Conservation (phyloP, 1,140 invertebrate genomes). For the Holotrichia oblita region DNA sequence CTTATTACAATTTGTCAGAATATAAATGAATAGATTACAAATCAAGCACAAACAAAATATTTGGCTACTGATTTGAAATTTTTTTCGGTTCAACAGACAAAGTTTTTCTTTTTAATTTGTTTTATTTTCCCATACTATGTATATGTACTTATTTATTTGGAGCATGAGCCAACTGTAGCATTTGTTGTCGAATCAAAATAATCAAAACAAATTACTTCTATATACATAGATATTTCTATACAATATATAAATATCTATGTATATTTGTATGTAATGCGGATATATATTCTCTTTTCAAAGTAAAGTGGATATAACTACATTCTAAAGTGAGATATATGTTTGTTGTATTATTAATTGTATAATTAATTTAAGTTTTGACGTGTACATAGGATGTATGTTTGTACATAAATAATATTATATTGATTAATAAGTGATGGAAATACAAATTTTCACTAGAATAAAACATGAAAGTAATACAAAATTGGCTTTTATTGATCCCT, state of each 20-base stretch:
- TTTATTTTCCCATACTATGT: slow-evolving; percentile 9
- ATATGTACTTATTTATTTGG: slow-evolving; percentile 5
- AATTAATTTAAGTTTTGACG: slow-evolving; percentile 52
- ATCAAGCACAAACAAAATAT: background rate
- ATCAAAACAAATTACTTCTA: slow-evolving; percentile 28
- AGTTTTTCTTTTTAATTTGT: background rate
- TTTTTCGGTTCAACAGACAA: background rate
- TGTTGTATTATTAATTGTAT: slow-evolving; percentile 53
- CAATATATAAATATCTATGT: slow-evolving; percentile 30
- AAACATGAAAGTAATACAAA: slow-evolving; percentile 47
- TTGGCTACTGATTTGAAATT: background rate
- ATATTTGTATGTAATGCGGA: slow-evolving; percentile 19
- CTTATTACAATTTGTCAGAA: background rate
- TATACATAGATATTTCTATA: slow-evolving; percentile 16
- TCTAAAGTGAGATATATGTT: slow-evolving; percentile 43
- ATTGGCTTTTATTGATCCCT: slow-evolving; percentile 29
- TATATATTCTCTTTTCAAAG: slow-evolving; percentile 33
- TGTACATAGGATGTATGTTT: slow-evolving; percentile 63
- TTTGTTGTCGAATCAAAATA: slow-evolving; percentile 36
- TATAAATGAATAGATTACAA: background rate
- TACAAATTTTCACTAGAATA: slow-evolving; percentile 61
- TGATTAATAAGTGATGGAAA: slow-evolving; percentile 57
- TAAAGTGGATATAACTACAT: slow-evolving; percentile 29
- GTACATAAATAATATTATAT: slow-evolving; percentile 62
- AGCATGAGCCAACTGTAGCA: slow-evolving; percentile 34